These are phyloP conservation scores for Acanthaster planci DNA, from an alignment of 35 echinoderm and acorn worm species.

Conservation along the genomic window DNA sequence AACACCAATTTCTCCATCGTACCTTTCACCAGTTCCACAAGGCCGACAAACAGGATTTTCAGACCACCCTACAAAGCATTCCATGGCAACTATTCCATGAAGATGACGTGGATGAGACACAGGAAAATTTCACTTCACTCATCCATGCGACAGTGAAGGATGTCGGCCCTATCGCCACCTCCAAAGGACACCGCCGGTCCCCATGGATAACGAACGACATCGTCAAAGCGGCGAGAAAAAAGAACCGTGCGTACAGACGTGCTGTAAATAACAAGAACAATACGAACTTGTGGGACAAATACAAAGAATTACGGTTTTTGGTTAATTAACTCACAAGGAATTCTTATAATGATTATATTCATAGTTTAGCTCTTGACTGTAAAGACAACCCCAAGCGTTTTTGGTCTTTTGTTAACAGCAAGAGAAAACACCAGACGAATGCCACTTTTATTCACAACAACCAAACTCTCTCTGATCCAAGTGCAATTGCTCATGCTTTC, in stretches of 20 bases:
- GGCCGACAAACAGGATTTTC: background rate
- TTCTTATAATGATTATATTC: too few species aligned
- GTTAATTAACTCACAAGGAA: background rate
- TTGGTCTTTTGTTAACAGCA: too few species aligned
- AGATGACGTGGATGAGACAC: background rate
- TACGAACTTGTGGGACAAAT: background rate
- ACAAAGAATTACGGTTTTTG: background rate
- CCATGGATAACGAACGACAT: background rate
- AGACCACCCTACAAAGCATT: background rate
- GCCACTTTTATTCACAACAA: background rate
- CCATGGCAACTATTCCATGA: background rate
- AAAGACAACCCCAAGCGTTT: background rate
- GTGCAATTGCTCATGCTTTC: background rate
- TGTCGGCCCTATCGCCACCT: background rate
- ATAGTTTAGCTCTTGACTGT: background rate
- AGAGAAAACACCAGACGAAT: background rate
- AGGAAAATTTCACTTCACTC: background rate
- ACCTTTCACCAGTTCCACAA: too few species aligned
- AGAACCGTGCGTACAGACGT: background rate
- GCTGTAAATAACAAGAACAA: background rate
- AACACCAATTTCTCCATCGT: too few species aligned
- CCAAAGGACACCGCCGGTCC: background rate
- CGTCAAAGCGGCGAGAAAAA: too few species aligned
- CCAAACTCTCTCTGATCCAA: background rate
- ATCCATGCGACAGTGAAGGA: background rate